These are phyloP conservation scores for Pachyseris speciosa DNA, from an alignment of 64 coral and sea anemone genomes.

Conservation along the genomic window DNA sequence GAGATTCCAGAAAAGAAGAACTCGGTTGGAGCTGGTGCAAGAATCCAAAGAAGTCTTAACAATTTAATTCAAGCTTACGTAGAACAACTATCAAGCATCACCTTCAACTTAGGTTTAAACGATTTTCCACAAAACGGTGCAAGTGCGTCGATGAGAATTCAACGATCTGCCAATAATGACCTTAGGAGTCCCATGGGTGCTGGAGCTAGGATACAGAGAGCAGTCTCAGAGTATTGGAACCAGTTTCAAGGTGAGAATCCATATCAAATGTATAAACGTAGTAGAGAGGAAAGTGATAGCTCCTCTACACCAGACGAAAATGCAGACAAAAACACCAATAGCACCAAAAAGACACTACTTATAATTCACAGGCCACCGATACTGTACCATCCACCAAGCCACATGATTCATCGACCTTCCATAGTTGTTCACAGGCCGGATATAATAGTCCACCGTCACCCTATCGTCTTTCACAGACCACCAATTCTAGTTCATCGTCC, in stretches of 20 bases:
- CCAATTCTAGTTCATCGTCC: slow-evolving; percentile 88
- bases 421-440: slow-evolving; percentile 95
- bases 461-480: slow-evolving; percentile 90
- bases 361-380: slow-evolving; percentile 89
- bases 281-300: slow-evolving; percentile 7
- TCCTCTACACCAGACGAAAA: slow-evolving; percentile 43
- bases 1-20: slow-evolving; percentile 3
- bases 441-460: slow-evolving; percentile 93
- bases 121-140: background rate
- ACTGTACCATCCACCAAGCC: slow-evolving; percentile 91
- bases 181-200: background rate
- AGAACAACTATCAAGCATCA: background rate
- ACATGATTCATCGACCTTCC: slow-evolving; percentile 84
- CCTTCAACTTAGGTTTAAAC: background rate
- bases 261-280: slow-evolving; percentile 66
- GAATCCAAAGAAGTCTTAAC: slow-evolving; percentile 50
- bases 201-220: slow-evolving; percentile 47
- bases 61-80: background rate
- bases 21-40: slow-evolving; percentile 62
- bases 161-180: background rate
- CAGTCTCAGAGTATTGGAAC: slow-evolving; percentile 6
- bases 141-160: background rate
- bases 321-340: slow-evolving; percentile 48
- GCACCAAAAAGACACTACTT: slow-evolving; percentile 82
- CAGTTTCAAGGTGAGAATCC: slow-evolving; percentile 54